Conservation (phyloP, 1,140 invertebrate genomes). For the Pachypeltis micranthus region DNA sequence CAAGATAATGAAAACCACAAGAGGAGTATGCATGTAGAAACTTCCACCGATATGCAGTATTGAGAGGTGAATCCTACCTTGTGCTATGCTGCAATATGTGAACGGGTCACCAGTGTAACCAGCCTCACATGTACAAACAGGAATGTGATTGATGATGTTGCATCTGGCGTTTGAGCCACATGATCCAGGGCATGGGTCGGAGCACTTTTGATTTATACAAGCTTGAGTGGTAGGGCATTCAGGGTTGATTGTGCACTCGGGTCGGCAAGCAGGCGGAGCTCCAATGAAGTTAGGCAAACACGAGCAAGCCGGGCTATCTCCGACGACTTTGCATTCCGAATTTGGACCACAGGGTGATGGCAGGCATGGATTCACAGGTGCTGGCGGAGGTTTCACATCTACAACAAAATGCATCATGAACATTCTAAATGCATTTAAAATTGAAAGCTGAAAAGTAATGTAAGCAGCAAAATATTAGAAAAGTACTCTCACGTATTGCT, state of each 20-base stretch:
- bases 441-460: neutral
- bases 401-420: no score
- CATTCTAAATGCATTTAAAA: no score
- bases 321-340: slow-evolving; percentile 42
- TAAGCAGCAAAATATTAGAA: no score
- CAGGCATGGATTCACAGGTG: slow-evolving; percentile 43
- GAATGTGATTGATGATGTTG: slow-evolving; percentile 58
- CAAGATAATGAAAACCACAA: no score
- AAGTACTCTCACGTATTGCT: no score
- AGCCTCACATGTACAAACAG: slow-evolving; percentile 56
- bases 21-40: no score
- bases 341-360: slow-evolving; percentile 48
- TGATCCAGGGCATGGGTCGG: slow-evolving; percentile 60
- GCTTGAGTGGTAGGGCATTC: slow-evolving; percentile 56
- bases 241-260: slow-evolving; percentile 61
- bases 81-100: slow-evolving; percentile 41
- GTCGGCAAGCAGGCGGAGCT: slow-evolving; percentile 55
- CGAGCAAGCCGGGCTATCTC: slow-evolving; percentile 39
- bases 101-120: slow-evolving; percentile 67
- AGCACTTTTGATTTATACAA: slow-evolving; percentile 60
- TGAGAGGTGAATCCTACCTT: slow-evolving; percentile 26
- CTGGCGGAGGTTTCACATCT: slow-evolving; percentile 27
- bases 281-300: slow-evolving; percentile 39
- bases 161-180: slow-evolving; percentile 62
- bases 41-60: no score